Percentiles rank a stretch among this genome's conserved stretches.
Evolutionary conservation across 1,140 invertebrate species (phyloP).

Genomic region (Pollicipes pollicipes): DNA sequence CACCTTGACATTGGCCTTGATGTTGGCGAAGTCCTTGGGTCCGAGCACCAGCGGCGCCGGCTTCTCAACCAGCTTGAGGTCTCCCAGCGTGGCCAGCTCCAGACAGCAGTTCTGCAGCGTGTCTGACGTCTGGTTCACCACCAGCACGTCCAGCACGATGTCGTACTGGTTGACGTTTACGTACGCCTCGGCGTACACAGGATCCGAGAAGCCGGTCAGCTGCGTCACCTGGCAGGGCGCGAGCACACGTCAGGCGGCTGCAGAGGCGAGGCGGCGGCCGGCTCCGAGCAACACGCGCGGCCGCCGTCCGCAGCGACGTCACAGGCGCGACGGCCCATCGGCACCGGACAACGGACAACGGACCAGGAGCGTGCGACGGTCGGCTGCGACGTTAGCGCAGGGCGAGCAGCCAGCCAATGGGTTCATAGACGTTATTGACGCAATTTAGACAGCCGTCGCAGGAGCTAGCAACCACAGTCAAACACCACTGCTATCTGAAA

Average conservation of each 20-base stretch:
- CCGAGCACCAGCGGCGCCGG: slow-evolving; percentile 87
- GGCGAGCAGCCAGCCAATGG: too few relatives aligned
- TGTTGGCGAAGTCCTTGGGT: slow-evolving; percentile 92
- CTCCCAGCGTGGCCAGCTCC: slow-evolving; percentile 91
- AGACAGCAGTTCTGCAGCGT: slow-evolving; percentile 95
- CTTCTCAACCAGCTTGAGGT: slow-evolving; percentile 93
- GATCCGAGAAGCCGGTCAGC: slow-evolving; percentile 97
- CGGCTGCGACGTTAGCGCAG: too few relatives aligned
- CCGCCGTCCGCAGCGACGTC: too few relatives aligned
- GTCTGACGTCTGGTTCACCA: slow-evolving; percentile 95
- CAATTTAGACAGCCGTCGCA: too few relatives aligned
- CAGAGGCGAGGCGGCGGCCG: too few relatives aligned
- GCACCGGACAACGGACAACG: too few relatives aligned
- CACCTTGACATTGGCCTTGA: slow-evolving; percentile 88
- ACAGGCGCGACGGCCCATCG: too few relatives aligned
- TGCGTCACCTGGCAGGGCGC: slow-evolving; percentile 59
- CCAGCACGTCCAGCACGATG: slow-evolving; percentile 86
- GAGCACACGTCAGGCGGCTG: slow-evolving; percentile 7
- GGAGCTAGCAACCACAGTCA: too few relatives aligned
- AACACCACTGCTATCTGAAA: too few relatives aligned
- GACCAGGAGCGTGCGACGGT: too few relatives aligned
- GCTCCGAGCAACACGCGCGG: too few relatives aligned
- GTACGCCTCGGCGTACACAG: slow-evolving; percentile 96
- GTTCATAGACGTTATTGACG: too few relatives aligned
- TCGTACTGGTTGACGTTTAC: slow-evolving; percentile 99